These are phyloP conservation scores for Megalopta genalis DNA, from an alignment of 1,140 invertebrate species.

Conservation along the genomic window DNA sequence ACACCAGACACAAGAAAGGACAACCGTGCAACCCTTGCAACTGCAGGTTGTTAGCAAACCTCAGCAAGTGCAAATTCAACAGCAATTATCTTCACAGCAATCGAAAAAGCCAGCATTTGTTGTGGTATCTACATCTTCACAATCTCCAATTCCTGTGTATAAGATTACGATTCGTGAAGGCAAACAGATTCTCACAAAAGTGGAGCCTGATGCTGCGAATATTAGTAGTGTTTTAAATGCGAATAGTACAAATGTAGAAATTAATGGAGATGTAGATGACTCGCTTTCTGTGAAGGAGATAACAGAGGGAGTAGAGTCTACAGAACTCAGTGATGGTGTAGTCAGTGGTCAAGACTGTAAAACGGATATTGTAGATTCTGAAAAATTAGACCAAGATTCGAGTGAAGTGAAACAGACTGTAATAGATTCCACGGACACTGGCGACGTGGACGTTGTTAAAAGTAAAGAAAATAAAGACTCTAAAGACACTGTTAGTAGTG, in stretches of 20 bases:
- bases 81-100: slow-evolving; percentile 51
- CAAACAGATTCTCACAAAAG: slow-evolving; percentile 86
- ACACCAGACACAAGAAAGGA: slow-evolving; percentile 52
- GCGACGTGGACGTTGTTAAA: slow-evolving; percentile 69
- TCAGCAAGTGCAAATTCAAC: slow-evolving; percentile 54
- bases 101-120: slow-evolving; percentile 69
- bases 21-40: slow-evolving; percentile 59
- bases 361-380: slow-evolving; percentile 45
- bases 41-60: slow-evolving; percentile 57
- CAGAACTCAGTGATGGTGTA: slow-evolving; percentile 66
- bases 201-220: slow-evolving; percentile 77
- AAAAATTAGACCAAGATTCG: slow-evolving; percentile 46
- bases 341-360: slow-evolving; percentile 47
- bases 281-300: slow-evolving; percentile 58
- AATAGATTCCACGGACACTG: slow-evolving; percentile 66
- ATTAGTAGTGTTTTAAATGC: slow-evolving; percentile 64
- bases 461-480: slow-evolving; percentile 70
- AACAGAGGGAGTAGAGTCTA: slow-evolving; percentile 50
- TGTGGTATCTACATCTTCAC: slow-evolving; percentile 63
- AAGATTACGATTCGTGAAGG: slow-evolving; percentile 88
- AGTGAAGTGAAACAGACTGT: slow-evolving; percentile 68
- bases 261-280: slow-evolving; percentile 58
- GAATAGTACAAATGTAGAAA: slow-evolving; percentile 57
- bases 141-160: slow-evolving; percentile 76
- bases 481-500: slow-evolving; percentile 63